Percentiles rank a stretch among this genome's conserved stretches.
Evolutionary conservation across 2,113 vertebrate genomes (phyloP).

Genomic region (Lynx canadensis): DNA sequence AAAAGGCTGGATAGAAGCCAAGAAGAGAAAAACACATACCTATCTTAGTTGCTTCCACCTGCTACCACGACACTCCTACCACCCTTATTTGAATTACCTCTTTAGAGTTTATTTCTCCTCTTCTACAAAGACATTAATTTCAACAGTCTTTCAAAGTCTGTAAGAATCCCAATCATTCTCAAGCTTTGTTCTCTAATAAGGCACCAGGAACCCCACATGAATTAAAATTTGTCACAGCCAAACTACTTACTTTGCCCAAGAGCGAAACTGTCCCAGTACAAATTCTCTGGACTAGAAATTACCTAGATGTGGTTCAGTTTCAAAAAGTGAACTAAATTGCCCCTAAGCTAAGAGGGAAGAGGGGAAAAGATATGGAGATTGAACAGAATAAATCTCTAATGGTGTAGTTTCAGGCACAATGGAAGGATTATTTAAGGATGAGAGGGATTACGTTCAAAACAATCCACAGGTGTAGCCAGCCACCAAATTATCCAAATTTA

Average conservation of each 20-base stretch:
- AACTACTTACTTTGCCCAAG: background rate
- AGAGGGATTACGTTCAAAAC: background rate
- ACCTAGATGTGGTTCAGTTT: background rate
- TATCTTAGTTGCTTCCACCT: background rate
- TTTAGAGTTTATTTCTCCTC: background rate
- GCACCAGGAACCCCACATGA: background rate
- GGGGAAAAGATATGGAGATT: background rate
- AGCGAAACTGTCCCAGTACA: background rate
- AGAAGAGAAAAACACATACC: background rate
- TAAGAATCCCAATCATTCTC: background rate
- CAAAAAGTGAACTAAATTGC: slow-evolving; percentile 19
- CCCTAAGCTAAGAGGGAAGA: background rate
- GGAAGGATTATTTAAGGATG: background rate
- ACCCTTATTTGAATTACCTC: background rate
- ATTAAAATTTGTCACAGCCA: slow-evolving; percentile 21
- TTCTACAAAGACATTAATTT: background rate
- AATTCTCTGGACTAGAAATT: background rate
- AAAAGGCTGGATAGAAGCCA: background rate
- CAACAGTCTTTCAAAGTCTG: background rate
- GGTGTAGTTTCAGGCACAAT: background rate
- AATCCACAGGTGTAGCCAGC: background rate
- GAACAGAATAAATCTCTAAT: background rate
- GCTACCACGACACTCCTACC: background rate
- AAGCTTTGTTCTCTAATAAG: background rate
- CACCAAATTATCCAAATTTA: background rate